Evolutionary conservation across 2,113 vertebrate genomes (phyloP).

Genomic region (Gobio gobio): DNA sequence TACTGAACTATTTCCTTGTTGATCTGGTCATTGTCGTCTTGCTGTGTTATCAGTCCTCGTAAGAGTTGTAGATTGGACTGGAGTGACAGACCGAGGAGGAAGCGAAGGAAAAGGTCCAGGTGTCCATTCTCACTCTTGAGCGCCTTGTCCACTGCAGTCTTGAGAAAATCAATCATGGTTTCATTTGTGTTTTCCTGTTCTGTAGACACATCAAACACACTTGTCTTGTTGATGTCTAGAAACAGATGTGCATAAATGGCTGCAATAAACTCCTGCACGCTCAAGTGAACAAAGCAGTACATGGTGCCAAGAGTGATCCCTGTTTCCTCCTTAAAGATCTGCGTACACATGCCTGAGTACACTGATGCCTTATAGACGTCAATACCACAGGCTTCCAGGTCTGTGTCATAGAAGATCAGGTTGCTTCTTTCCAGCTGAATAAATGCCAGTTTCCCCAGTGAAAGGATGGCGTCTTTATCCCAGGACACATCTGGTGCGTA

Average conservation of each 20-base stretch:
- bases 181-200: background rate
- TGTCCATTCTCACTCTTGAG: background rate
- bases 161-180: background rate
- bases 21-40: background rate
- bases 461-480: conserved; percentile 5
- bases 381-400: background rate
- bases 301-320: background rate
- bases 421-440: background rate
- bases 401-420: background rate
- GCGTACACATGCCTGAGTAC: conserved; percentile 4
- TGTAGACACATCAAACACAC: background rate
- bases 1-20: conserved; percentile 4
- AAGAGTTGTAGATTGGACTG: conserved; percentile 7
- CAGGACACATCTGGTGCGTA: background rate
- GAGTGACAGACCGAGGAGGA: background rate
- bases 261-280: conserved; percentile 37
- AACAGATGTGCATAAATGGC: conserved; percentile 19
- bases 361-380: background rate
- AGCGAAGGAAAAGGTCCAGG: conserved; percentile 6
- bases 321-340: conserved; percentile 19
- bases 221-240: background rate
- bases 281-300: conserved; percentile 33
- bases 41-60: background rate
- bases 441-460: conserved; percentile 40
- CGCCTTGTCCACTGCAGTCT: conserved; percentile 1